Evolutionary conservation across 2,113 vertebrate species (phyloP).

Genomic region (Dasypus novemcinctus): DNA sequence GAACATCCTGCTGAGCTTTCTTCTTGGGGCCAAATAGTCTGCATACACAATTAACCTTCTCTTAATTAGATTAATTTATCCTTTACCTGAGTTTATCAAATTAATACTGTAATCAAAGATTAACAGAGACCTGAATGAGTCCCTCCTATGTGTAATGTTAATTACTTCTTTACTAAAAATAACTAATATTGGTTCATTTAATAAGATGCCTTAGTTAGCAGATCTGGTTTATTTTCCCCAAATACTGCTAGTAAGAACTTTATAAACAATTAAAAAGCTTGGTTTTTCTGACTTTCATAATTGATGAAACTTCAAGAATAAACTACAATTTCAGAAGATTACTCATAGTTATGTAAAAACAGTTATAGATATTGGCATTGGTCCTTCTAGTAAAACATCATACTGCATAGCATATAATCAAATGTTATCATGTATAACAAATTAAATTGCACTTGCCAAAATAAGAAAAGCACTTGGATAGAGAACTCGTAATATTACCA

Average conservation of each 20-base stretch:
- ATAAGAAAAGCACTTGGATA: constrained; percentile 28
- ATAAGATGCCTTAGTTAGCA: not conserved
- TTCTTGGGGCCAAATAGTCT: constrained; percentile 3
- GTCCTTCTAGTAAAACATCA: not conserved
- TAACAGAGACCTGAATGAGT: constrained; percentile 11
- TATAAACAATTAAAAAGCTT: constrained; percentile 32
- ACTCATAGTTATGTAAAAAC: not conserved
- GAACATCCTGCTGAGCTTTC: constrained; percentile 20
- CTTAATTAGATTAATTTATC: constrained; percentile 61
- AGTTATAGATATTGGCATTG: not conserved
- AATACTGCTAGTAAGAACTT: constrained; percentile 25
- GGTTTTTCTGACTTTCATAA: constrained; percentile 26
- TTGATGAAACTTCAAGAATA: not conserved
- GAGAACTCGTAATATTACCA: not conserved
- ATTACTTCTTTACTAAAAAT: constrained; percentile 56
- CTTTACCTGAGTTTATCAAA: constrained; percentile 53
- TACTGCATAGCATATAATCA: not conserved
- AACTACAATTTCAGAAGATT: not conserved
- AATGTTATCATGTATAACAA: constrained; percentile 33
- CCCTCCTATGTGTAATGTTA: not conserved
- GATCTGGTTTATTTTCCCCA: constrained; percentile 29
- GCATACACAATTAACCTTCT: constrained; percentile 49
- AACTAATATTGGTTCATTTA: constrained; percentile 12
- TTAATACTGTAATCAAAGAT: constrained; percentile 61
- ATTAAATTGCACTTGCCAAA: constrained; percentile 46